Base-by-base conservation (phyloP, 2,113 vertebrate species). In the Poecile atricapillus region DNA sequence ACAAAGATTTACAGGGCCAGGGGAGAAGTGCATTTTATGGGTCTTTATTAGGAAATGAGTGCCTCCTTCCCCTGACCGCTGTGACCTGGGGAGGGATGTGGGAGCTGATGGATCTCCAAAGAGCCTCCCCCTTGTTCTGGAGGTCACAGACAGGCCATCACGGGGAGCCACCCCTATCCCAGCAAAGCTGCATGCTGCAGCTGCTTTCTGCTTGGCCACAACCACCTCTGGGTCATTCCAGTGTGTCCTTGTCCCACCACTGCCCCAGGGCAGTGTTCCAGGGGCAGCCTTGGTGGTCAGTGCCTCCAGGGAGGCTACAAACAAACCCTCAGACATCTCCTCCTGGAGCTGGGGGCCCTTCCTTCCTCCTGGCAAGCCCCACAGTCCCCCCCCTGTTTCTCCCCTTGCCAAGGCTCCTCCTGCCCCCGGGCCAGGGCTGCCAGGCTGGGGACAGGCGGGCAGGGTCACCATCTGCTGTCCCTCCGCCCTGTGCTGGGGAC, bases 361-460 rank as follows among this genome's bases (percentile, higher is more conserved):
- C 44, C 21, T 80, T 52, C 55, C 12, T 62, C n/a, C 63, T 85
- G 67, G 79, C 85, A 82, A 82, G 18, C 10, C 41, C 23, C n/a
- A 11, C 30, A 63, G 62, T 7, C 27, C 30, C 37, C 84, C 47
- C 56, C n/a, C 0, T 0, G 0, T 33, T 52, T 35, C 35, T 86
- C 31, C 63, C 15, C 5, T 37, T 68, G 56, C 69, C 77, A 81
- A 75, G 49, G 53, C 52, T 88, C 68, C 78, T 65, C 7, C 52
- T 0, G 1, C 27, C 0, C 0, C 41, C 0, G 0, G 49, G 46
- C 60, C 0, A 0, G 24, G 15, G 52, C 55, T 92, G 79, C 59
- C 83, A 91, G 65, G 63, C 71, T 85, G 75, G 63, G 0, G 4
- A 30, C 3, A 2, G 13, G 33, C 1, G 0, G 33, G 31, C 52